Base-by-base conservation (phyloP, 2,888 invertebrate species). In the Erebia palarica region DNA sequence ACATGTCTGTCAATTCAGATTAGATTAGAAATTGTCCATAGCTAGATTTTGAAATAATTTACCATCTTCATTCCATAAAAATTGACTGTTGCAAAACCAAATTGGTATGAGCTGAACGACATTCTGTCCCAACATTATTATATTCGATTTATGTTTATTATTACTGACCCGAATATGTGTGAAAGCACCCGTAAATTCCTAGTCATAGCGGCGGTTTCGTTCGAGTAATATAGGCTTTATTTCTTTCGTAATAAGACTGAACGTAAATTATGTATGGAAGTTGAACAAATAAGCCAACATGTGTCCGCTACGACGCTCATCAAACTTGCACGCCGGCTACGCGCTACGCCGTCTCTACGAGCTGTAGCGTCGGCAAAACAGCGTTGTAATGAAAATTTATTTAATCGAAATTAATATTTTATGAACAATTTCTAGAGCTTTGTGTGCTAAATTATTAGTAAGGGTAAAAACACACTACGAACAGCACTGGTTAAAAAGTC, bases 231-330 rank as follows among this genome's bases (percentile, higher is more conserved):
- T 66, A 67, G 67, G 27, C 60, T 68, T 73, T 73, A 69, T 73
- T 67, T 67, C 27, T 59, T 64, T 53, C 13, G 69, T 58, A 55
- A 69, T 74, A 66, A 66, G 65, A 74, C 49, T 63, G 74, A 70
- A 67, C 69, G 73, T 73, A 53, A 75, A 74, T 65, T 60, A 70
- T 65, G 66, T 65, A 71, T 77, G 72, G 74, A 71, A 70, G 75
- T 82, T 82, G 83, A 89, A 88, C 86, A 88, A 90, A 87, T 87
- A 88, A 84, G 79, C 83, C 79, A 80, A 79, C 89, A 88, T 86
- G 82, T 89, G 89, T 82, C 79, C 77, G 79, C 84, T 86, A 89
- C 85, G 85, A 84, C 82, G 78, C 84, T 88, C 90, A 91, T 91
- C 88, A 91, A 91, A 90, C 80, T 90, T 90, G 88, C 87, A 90